Evolutionary conservation across 2,797 vertebrate genomes (phyloP).

Genomic region (Falco peregrinus): DNA sequence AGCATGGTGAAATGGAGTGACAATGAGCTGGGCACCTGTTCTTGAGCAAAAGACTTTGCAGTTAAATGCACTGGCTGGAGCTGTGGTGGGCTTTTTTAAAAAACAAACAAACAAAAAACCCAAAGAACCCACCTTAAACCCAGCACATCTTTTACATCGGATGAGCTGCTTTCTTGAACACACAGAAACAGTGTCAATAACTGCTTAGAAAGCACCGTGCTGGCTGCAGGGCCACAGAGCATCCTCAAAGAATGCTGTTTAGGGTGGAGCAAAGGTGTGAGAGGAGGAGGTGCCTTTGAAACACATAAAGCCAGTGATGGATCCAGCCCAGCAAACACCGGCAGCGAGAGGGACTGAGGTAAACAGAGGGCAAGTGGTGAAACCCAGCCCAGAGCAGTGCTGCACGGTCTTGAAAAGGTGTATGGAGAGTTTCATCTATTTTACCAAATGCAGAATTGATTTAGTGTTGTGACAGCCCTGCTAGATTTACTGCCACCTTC

Average conservation of each 20-base stretch:
- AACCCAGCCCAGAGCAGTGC: neutral
- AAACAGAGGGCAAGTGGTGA: neutral
- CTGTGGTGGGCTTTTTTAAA: no score
- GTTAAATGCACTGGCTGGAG: no score
- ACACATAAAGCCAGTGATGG: rapidly evolving
- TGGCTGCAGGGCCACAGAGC: neutral
- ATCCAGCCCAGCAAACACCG: neutral
- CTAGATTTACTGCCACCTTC: no score
- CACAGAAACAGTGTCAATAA: neutral
- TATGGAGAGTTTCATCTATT: neutral
- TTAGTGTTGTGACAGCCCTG: neutral
- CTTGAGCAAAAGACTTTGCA: neutral
- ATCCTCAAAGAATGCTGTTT: rapidly evolving
- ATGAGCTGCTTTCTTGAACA: no score
- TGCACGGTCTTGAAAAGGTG: rapidly evolving
- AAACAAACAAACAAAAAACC: no score
- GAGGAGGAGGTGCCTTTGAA: neutral
- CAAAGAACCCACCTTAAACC: neutral
- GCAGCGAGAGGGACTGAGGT: no score
- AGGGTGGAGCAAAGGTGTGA: no score
- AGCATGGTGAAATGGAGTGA: neutral
- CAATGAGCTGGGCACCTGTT: neutral
- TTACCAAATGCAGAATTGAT: neutral
- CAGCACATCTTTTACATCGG: rapidly evolving
- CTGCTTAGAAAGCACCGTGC: no score